Base-by-base conservation (phyloP, 2,888 invertebrate genomes). In the Candidula unifasciata region DNA sequence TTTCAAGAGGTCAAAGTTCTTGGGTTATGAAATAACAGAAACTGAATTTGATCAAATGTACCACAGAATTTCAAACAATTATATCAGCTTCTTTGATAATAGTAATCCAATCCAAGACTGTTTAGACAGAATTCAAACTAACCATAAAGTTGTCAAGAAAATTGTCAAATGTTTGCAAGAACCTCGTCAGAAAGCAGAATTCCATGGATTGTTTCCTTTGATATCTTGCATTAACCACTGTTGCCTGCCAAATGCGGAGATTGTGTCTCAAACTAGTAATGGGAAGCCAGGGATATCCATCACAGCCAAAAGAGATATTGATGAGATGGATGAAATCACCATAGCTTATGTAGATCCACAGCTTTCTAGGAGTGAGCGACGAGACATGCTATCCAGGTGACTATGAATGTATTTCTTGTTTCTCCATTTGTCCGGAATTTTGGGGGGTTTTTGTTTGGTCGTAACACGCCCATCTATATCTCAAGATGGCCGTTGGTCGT, bases 171-270 rank as follows among this genome's bases (percentile, higher is more conserved):
- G 57, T 18, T 57, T 83, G 27, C 27, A 69, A 13, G 71, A 69
- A 30, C 69, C 52, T 13, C 37, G 18, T 35, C 78, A 74, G 3
- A 64, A 57, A 35, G 76, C 76, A 0, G 80, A 66, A n/a, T 66
- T 80, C 66, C 84, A 84, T 54, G 84, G 84, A 24, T 73, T 84
- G n/a, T 84, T 84, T 74, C 80, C 84, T 73, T 52, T 84, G 66
- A 68, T 66, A 21, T 80, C 66, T 54, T 76, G 74, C n/a, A 6
- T 84, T 27, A 80, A 80, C 18, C 84, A 84, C 52, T 80, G 74
- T 16, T 84, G 84, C 33, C 30, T 66, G 13, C 73, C 80, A 18
- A 84, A 84, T 76, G 84, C 74, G 18, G 76, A 74, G 27, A 57
- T 84, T 10, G 33, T 3, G 2, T 71, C 80, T 44, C 54, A 6